Evolutionary conservation across 37 sponge, comb jelly and placozoan genomes (phyloP), one percentile per base, ranked within the genome.

Genomic region (Corticium candelabrum): DNA sequence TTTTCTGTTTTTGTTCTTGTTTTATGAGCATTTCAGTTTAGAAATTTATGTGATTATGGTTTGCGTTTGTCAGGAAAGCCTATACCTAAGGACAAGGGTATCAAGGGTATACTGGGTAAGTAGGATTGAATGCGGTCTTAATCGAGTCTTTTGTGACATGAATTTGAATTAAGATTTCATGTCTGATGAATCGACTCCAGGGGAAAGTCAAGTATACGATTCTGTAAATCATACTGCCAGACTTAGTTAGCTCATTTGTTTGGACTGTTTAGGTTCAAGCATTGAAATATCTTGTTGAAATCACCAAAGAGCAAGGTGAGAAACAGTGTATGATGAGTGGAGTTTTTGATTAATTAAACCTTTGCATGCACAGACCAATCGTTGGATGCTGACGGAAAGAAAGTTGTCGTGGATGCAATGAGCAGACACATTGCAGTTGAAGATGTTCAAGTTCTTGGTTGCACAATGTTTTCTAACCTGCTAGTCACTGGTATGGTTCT

Each of bases 1-100:
- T 2, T 77, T 92, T 27, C 37, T 69, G 50, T 41, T 82, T 38
- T 62, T 83, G 32, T 84, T 84, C 4, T 85, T 68, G 74, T 72
- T 88, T 0, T 76, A 88, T 37, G 84, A 92, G 37, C 88, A 84
- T 68, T 80, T 92, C 15, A 76, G 68, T 0, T 57, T 86, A 36
- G 82, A 37, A 68, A 67, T 79, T 27, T 86, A 89, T 2, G 74
- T 77, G 11, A 70, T 90, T 41, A 76, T 43, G 56, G 15, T 76
- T 79, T 3, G 68, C 62, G 35, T 33, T 36, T 35, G 34, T 30
- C 41, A 81, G 81, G 35, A 1, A 50, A 81, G 31, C 85, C 81
- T 67, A 68, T 85, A 7, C 85, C 77, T 5, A 83, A 34, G 36
- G 68, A 21, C 2, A 74, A 37, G 34, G 74, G 74, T 35, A 7